phyloP scores from a whole-genome alignment of 2,888 invertebrate genomes.

The Ctena decussata region DNA sequence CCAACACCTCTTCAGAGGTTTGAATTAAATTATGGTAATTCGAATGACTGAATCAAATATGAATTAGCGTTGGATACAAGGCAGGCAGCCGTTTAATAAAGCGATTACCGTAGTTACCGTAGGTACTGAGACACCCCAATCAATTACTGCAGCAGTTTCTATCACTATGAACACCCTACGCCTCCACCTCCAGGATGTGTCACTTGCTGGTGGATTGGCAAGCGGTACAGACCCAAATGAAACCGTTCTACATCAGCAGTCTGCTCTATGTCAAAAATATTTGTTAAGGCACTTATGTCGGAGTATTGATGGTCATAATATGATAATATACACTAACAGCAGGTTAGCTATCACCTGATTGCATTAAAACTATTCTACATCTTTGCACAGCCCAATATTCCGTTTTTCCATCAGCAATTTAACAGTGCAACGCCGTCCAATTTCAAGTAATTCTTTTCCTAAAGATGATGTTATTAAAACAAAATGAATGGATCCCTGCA shows the following conservation, averaged over 20 bases:
- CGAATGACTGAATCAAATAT: background rate
- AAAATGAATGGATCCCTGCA: background rate
- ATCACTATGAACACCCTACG: too few relatives aligned
- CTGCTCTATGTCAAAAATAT: too few relatives aligned
- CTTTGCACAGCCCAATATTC: background rate
- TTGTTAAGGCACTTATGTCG: too few relatives aligned
- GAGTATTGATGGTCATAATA: too few relatives aligned
- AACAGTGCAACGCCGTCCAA: background rate
- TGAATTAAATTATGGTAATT: background rate
- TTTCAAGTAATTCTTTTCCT: background rate
- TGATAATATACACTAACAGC: background rate
- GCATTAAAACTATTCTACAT: background rate
- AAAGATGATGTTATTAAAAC: background rate
- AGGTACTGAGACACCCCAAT: too few relatives aligned
- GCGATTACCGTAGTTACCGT: too few relatives aligned
- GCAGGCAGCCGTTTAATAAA: constrained; percentile 1
- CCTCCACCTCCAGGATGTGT: too few relatives aligned
- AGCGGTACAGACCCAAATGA: too few relatives aligned
- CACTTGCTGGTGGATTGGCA: too few relatives aligned
- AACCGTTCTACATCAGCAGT: too few relatives aligned
- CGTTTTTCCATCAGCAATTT: background rate
- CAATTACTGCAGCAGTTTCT: too few relatives aligned
- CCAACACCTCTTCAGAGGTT: background rate
- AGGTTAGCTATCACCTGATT: background rate
- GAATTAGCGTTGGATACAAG: background rate